Evolutionary conservation across 2,113 vertebrate genomes (phyloP).

Genomic region (Choloepus hoffmanni): DNA sequence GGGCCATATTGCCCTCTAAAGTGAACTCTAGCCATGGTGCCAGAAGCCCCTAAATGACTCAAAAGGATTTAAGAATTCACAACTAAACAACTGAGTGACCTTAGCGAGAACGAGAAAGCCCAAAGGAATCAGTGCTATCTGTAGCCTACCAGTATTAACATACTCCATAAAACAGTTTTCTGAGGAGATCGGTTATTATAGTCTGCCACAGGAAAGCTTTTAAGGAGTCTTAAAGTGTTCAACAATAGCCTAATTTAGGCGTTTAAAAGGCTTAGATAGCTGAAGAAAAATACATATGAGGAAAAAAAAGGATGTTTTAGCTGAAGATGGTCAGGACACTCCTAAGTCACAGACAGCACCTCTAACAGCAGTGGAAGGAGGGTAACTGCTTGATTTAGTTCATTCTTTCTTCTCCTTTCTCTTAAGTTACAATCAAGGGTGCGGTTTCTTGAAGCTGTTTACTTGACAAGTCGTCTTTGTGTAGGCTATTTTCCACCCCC

Average conservation of each 20-base stretch:
- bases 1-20: neutral
- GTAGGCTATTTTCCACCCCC: neutral
- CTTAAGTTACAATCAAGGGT: conserved; percentile 43
- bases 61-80: conserved; percentile 29
- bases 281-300: conserved; percentile 31
- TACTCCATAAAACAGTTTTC: neutral
- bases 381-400: conserved; percentile 4
- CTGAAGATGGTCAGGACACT: neutral
- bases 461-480: neutral
- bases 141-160: neutral
- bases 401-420: neutral
- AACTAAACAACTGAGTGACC: neutral
- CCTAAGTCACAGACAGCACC: neutral
- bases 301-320: neutral
- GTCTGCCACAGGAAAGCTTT: conserved; percentile 58
- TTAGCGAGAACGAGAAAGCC: conserved; percentile 13
- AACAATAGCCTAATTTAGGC: conserved; percentile 40
- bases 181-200: conserved; percentile 29
- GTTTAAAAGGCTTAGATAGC: conserved; percentile 45
- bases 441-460: conserved; percentile 49
- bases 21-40: neutral
- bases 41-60: neutral
- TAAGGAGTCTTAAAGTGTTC: conserved; percentile 55
- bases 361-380: neutral
- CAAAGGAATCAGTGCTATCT: conserved; percentile 28